Conservation (phyloP, 1,140 invertebrate species). For the Varroa destructor region DNA sequence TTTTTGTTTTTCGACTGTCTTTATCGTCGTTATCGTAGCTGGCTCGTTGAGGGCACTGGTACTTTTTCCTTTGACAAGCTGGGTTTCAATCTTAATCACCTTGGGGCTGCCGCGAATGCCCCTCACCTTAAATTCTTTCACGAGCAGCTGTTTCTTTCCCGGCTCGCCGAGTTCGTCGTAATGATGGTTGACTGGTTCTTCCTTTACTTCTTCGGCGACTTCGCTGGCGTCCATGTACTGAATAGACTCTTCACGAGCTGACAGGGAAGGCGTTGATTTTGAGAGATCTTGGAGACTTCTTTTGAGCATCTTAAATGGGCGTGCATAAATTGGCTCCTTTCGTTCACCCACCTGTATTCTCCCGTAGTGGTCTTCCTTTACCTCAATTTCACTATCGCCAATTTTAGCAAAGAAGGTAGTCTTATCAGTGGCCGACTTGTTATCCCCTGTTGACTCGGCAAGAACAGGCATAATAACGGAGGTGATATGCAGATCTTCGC, state of each 20-base stretch:
- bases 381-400: slow-evolving; percentile 24
- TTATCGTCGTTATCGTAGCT: slow-evolving; percentile 10
- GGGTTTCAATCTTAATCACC: slow-evolving; percentile 8
- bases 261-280: slow-evolving; percentile 3
- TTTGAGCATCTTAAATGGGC: slow-evolving; percentile 15
- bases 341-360: slow-evolving; percentile 21
- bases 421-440: background rate
- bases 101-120: background rate
- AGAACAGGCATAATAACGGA: slow-evolving; percentile 7
- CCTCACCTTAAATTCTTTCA: background rate
- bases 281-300: slow-evolving; percentile 4
- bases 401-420: slow-evolving; percentile 20
- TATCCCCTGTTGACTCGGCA: slow-evolving; percentile 1
- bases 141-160: background rate
- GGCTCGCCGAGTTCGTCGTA: slow-evolving; percentile 25
- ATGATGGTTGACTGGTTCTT: slow-evolving; percentile 8
- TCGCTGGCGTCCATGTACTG: background rate
- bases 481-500: slow-evolving; percentile 12
- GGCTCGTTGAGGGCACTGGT: slow-evolving; percentile 8
- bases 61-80: slow-evolving; percentile 12
- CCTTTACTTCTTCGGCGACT: background rate
- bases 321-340: slow-evolving; percentile 20
- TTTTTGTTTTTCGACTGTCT: slow-evolving; percentile 21
- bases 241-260: slow-evolving; percentile 11
- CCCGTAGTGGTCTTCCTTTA: slow-evolving; percentile 21